Base-by-base conservation (phyloP, 2,888 invertebrate genomes). In the Volucella bombylans region DNA sequence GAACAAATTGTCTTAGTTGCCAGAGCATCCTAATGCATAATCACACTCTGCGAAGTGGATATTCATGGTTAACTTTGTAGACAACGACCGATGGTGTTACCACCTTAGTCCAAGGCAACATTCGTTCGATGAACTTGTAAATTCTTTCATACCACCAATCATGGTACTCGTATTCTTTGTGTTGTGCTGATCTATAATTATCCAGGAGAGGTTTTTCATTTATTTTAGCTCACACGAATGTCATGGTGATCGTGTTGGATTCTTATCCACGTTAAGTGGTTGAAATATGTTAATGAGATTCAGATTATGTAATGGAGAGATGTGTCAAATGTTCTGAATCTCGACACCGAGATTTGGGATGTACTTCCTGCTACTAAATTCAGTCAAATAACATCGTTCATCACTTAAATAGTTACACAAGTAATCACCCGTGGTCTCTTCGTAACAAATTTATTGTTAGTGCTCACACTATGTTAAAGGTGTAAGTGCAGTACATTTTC, bases 61-160 rank as follows among this genome's bases (percentile, higher is more conserved):
- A 55, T 55, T 38, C 57, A 57, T 49, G 57, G 55, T n/a, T 41
- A 65, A 47, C 57, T 15, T 52, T 50, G 23, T 31, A 65, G 64
- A 41, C 67, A 65, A 31, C 55, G n/a, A 38, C 38, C 55, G n/a
- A 55, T 54, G 31, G 23, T 31, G 18, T 23, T 4, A 43, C 45
- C 50, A 59, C 50, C 43, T 59, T 38, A 41, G 59, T 31, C 65
- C 14, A 2, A 50, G 59, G 47, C 50, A 43, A 14, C 12, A 38
- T 15, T 45, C 67, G 76, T 76, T 76, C 76, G 76, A 76, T 76
- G 76, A 76, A 76, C 76, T 61, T 68, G 14, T 1, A 15, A 31
- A 59, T 43, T 55, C 57, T 57, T 57, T 38, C 41, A 1, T 39
- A 72, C n/a, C 39, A 2, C 55, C 18, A 18, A 10, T 15, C 15